Conservation (phyloP, 2,113 vertebrate species). For the Cercocebus atys region DNA sequence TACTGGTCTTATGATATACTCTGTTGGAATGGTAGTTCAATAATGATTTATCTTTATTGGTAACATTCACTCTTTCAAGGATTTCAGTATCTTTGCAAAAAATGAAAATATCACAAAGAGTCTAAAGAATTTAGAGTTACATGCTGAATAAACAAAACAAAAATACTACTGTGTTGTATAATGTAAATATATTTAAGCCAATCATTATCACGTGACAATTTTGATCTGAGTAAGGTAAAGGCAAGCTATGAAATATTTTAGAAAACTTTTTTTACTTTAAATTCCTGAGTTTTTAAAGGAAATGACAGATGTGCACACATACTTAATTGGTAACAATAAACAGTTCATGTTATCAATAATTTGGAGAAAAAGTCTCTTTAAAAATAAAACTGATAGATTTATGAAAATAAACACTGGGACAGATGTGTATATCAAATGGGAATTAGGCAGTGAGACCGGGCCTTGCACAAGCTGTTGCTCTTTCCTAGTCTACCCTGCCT, state of each 20-base stretch:
- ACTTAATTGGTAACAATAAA: slow-evolving; percentile 30
- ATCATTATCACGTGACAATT: not conserved
- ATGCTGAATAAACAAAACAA: slow-evolving; percentile 6
- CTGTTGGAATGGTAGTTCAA: not conserved
- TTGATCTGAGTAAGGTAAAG: not conserved
- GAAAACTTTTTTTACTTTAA: not conserved
- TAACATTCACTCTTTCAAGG: not conserved
- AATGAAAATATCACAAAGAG: not conserved
- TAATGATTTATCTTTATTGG: slow-evolving; percentile 24
- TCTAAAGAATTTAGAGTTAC: not conserved
- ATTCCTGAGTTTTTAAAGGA: slow-evolving; percentile 28
- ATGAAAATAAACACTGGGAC: not conserved
- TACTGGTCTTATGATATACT: not conserved
- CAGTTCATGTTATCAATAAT: not conserved
- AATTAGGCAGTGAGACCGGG: not conserved
- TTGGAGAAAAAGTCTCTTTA: not conserved
- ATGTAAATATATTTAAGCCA: not conserved
- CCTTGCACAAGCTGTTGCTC: not conserved
- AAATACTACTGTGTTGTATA: not conserved
- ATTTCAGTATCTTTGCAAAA: not conserved
- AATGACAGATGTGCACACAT: not conserved
- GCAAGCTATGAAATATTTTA: slow-evolving; percentile 11
- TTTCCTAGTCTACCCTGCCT: not conserved
- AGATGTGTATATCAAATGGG: slow-evolving; percentile 4
- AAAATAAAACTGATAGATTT: not conserved